Base-by-base conservation (phyloP, 2,888 invertebrate species). In the Deilephila porcellus region DNA sequence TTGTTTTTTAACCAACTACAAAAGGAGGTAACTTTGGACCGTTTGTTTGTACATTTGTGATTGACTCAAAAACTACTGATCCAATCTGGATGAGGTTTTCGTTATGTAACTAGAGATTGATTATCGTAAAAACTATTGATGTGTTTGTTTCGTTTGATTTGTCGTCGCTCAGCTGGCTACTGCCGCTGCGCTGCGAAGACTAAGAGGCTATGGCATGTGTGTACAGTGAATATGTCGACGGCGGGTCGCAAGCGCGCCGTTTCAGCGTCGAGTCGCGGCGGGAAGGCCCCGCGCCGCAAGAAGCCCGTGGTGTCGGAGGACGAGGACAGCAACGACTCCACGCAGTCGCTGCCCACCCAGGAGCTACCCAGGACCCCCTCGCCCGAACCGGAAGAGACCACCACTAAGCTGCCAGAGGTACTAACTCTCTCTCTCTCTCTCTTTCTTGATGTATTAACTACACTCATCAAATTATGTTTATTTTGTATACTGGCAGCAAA, bases 351-450 rank as follows among this genome's bases (percentile, higher is more conserved):
- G 17, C 34, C 71, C n/a, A 76, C 77, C 1, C 84, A 79, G 34
- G 88, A 88, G 8, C 75, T 81, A 4, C 83, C 81, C 32, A 85
- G 90, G 75, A 92, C 93, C 52, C 95, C 94, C 0, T 95, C 96
- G 70, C 96, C 96, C 20, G 86, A 95, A 72, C 85, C 92, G 3
- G 96, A 96, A 74, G 96, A 96, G 76, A 95, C 96, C 19, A 94
- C 95, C 6, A 92, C 95, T 11, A 96, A 96, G 84, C 86, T 97
- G 76, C 97, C 97, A 11, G 96, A 96, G 86, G 95, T 95, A 83
- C 34, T 3, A 25, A 25, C 25, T 25, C 1, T 25, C n/a, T n/a
- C n/a, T n/a, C n/a, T n/a, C n/a, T 25, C 25, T 1, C 25, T 1
- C 25, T 25, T 1, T 25, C 25, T 25, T 25, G 96, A 96, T 86